These are phyloP conservation scores for Tachysurus fulvidraco DNA, from an alignment of 2,113 vertebrate species.

Conservation along the genomic window DNA sequence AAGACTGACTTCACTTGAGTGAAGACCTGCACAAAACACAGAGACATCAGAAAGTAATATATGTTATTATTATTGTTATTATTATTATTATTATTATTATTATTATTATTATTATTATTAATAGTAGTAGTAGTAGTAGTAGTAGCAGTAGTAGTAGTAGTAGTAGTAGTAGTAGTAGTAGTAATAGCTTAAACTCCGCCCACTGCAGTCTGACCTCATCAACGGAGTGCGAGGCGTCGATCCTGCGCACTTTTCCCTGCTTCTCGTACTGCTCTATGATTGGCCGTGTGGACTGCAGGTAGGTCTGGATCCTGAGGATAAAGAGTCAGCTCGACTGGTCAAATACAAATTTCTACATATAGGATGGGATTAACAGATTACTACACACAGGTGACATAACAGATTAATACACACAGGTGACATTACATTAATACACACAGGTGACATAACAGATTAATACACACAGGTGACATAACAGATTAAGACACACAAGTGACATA, in stretches of 20 bases:
- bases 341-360: background rate
- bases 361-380: background rate
- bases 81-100: background rate
- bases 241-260: slow-evolving; percentile 86
- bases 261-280: slow-evolving; percentile 89
- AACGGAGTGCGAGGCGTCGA: slow-evolving; percentile 88
- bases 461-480: background rate
- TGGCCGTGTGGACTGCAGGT: slow-evolving; percentile 88
- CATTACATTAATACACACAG: background rate
- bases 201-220: slow-evolving; percentile 80
- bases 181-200: background rate
- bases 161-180: no score
- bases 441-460: background rate
- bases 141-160: no score
- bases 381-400: background rate
- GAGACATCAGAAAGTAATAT: background rate
- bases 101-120: background rate
- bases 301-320: slow-evolving; percentile 86
- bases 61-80: background rate
- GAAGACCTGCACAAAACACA: slow-evolving; percentile 80
- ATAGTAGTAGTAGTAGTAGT: no score
- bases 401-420: no score
- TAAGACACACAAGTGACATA: no score
- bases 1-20: slow-evolving; percentile 86
- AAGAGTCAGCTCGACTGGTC: background rate